Evolutionary conservation across 2,113 vertebrate genomes (phyloP).

Genomic region (Anhinga anhinga): DNA sequence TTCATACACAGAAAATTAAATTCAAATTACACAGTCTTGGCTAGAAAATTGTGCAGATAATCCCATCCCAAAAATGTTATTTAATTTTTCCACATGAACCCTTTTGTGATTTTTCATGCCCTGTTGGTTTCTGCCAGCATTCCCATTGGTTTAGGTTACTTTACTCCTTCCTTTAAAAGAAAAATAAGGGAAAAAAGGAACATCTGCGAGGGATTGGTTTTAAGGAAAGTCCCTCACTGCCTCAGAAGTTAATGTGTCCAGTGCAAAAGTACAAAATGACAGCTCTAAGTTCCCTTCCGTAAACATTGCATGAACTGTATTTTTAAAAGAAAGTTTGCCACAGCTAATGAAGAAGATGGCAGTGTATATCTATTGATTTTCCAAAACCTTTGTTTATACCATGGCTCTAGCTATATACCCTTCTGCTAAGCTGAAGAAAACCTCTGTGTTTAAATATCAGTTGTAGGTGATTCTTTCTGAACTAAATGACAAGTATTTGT

Average conservation of each 20-base stretch:
- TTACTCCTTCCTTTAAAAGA: not conserved
- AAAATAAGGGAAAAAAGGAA: not conserved
- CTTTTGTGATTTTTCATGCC: slow-evolving; percentile 38
- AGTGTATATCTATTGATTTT: not conserved
- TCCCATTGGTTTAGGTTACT: not conserved
- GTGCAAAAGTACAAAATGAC: not conserved
- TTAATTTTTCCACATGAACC: slow-evolving; percentile 32
- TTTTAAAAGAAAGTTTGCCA: not conserved
- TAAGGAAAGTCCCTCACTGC: not conserved
- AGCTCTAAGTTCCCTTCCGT: not conserved
- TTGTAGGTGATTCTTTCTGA: not conserved
- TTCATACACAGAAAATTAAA: slow-evolving; percentile 70
- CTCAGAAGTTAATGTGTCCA: not conserved
- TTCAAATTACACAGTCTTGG: slow-evolving; percentile 57
- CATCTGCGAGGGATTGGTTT: not conserved
- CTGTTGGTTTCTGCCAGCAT: slow-evolving; percentile 31
- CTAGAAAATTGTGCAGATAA: slow-evolving; percentile 64
- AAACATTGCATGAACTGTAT: not conserved
- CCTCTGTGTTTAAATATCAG: not conserved
- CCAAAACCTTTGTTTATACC: not conserved
- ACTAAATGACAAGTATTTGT: not conserved
- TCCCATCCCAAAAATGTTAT: slow-evolving; percentile 44
- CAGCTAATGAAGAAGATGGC: not conserved
- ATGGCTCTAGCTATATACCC: not conserved
- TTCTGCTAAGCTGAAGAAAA: not conserved